Conservation (phyloP, 2,797 vertebrate species). For the Prionace glauca region DNA sequence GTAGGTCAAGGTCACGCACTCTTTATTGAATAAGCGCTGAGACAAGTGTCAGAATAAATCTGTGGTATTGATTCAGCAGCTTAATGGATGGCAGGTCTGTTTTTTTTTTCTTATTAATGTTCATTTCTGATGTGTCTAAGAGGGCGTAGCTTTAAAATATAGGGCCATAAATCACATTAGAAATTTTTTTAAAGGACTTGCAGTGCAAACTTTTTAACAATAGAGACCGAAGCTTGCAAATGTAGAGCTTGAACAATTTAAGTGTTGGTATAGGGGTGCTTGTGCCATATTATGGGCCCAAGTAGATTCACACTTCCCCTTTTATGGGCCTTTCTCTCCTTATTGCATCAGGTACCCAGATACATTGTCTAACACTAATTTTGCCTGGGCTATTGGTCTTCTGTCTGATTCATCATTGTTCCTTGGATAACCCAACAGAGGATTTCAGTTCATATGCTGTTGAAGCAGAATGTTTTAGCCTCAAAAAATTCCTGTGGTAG, state of each 20-base stretch:
- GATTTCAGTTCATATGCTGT: neutral
- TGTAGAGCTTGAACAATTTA: neutral
- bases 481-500: no score
- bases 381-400: neutral
- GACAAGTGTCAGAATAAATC: neutral
- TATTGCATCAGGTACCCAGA: neutral
- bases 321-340: neutral
- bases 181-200: neutral
- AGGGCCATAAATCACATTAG: neutral
- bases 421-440: neutral
- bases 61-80: neutral
- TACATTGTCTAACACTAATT: neutral
- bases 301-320: neutral
- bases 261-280: neutral
- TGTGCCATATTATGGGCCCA: neutral
- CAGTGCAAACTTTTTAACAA: neutral
- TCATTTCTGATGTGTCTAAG: neutral
- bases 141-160: neutral
- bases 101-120: neutral
- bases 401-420: neutral
- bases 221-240: neutral
- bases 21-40: neutral
- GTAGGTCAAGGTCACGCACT: neutral
- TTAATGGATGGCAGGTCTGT: neutral
- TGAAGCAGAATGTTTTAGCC: neutral